phyloP scores from a whole-genome alignment of 2,888 invertebrate genomes.

The Choreutis nemorana region DNA sequence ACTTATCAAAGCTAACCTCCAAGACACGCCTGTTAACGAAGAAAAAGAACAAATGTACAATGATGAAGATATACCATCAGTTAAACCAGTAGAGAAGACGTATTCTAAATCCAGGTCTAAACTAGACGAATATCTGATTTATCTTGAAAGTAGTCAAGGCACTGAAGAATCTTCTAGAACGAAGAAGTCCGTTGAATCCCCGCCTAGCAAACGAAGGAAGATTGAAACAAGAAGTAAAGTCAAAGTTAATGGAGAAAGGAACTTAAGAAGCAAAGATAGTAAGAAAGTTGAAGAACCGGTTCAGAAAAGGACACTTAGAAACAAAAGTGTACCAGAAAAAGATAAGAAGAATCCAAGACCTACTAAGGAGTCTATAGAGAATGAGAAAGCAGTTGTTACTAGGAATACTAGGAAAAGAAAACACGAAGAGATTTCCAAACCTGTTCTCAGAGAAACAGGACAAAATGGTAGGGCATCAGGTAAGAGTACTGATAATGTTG shows the following conservation, averaged over 20 bases:
- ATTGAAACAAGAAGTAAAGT: conserved; percentile 22
- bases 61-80: conserved; percentile 40
- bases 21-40: conserved; percentile 36
- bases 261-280: conserved; percentile 21
- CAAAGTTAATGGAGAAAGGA: conserved; percentile 20
- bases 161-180: conserved; percentile 34
- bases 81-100: conserved; percentile 51
- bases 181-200: conserved; percentile 24
- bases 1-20: conserved; percentile 44
- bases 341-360: conserved; percentile 24
- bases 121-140: conserved; percentile 50
- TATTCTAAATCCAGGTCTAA: conserved; percentile 47
- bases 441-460: conserved; percentile 49
- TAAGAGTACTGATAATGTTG: conserved; percentile 18
- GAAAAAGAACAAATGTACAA: conserved; percentile 23
- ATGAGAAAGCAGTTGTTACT: conserved; percentile 33
- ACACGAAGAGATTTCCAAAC: conserved; percentile 35
- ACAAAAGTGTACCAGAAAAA: conserved; percentile 12
- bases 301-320: conserved; percentile 18
- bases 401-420: conserved; percentile 39
- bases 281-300: conserved; percentile 15
- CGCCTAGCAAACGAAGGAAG: conserved; percentile 46
- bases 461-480: conserved; percentile 37
- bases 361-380: conserved; percentile 54
- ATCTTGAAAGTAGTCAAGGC: conserved; percentile 45